Evolutionary conservation across 2,888 invertebrate genomes (phyloP), one percentile per base, ranked within the genome.

Genomic region (Pegoplata infirma): DNA sequence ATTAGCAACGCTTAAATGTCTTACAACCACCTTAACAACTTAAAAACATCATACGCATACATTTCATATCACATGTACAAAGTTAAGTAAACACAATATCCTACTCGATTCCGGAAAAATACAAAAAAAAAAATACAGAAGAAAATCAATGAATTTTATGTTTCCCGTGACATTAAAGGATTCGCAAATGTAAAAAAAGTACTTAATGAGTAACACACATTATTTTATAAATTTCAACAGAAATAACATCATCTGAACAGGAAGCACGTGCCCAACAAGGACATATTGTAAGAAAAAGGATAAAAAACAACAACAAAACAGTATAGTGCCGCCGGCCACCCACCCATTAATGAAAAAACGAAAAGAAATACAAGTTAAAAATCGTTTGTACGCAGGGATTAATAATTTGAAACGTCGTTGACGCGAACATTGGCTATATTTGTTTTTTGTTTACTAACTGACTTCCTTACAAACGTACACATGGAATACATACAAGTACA

Each of bases 401-500:
- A 79, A 75, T 79, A 79, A 79, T 72, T n/a, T 63, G 67, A 51
- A 58, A 74, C 80, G 80, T 76, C 80, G 80, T 76, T 82, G 80
- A 81, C 81, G 76, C 75, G 80, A 80, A 82, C 71, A 81, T 82
- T 82, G 81, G 77, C 80, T 73, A 80, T 82, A 81, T 83, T 83
- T 82, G 81, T 81, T 82, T 82, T 81, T 80, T 84, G 86, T 84
- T 85, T 84, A 86, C 82, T 85, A 84, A 85, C 85, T 82, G 84
- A 84, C 85, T 83, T 81, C 83, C 82, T 82, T 83, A 83, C 83
- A 83, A 84, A 84, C 81, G 82, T 7, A 80, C 83, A 51, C 83
- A 81, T 80, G 81, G 44, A 32, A 3, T 21, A n/a, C n/a, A n/a
- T n/a, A n/a, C 17, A 12, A 53, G n/a, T n/a, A 58, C 36, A 59